Percentiles rank a stretch among this genome's conserved stretches.
Evolutionary conservation across 2,113 vertebrate genomes (phyloP).

Genomic region (Calcarius ornatus): DNA sequence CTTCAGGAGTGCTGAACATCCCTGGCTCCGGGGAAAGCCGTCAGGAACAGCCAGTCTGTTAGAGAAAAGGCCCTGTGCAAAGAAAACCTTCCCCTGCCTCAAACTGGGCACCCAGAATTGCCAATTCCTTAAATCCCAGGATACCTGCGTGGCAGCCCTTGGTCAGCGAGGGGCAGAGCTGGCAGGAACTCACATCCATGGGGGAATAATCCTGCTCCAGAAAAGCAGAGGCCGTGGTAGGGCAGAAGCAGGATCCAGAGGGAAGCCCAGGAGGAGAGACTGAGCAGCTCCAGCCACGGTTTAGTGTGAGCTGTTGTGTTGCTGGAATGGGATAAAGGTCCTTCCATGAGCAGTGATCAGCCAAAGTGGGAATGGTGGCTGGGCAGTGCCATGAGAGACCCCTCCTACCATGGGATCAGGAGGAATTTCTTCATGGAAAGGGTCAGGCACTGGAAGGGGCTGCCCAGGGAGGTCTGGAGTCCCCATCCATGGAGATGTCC

Average conservation of each 20-base stretch:
- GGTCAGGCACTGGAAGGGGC: neutral
- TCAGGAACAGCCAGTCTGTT: neutral
- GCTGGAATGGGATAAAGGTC: accelerated
- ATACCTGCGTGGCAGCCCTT: neutral
- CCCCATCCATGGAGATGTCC: neutral
- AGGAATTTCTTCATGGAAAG: neutral
- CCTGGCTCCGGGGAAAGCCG: neutral
- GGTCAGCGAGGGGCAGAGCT: neutral
- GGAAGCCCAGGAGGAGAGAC: neutral
- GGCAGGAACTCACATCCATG: neutral
- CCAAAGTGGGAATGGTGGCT: neutral
- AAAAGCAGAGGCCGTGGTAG: neutral
- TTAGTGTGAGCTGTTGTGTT: neutral
- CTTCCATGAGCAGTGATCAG: neutral
- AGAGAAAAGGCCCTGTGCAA: neutral
- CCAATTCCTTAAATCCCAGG: neutral
- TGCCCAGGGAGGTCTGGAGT: neutral
- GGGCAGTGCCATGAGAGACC: neutral
- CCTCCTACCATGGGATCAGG: neutral
- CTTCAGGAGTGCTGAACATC: neutral
- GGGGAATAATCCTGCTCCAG: neutral
- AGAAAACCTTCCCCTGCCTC: neutral
- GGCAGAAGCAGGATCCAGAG: neutral
- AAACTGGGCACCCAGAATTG: neutral
- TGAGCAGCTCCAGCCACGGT: neutral